Base-by-base conservation (phyloP, 2,888 invertebrate species). In the Drosophila cracens region DNA sequence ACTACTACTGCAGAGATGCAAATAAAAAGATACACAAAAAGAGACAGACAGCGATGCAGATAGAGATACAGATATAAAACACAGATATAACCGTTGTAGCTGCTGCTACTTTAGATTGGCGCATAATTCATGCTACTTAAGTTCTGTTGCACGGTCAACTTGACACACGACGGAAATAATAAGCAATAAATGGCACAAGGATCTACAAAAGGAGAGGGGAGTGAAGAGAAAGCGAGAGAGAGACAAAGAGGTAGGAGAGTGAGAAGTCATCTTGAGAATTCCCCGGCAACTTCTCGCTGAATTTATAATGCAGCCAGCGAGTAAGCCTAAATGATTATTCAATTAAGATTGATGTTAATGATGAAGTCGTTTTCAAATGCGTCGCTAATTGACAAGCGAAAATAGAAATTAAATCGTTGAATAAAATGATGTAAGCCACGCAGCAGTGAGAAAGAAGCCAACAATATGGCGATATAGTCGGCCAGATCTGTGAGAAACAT, bases 71-170 rank as follows among this genome's bases (percentile, higher is more conserved):
- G 63, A 76, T 68, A 65, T 61, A 77, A 54, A 27, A 67, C 63
- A 65, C 68, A 80, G 53, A 52, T 51, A 65, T 68, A 63, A 66
- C 66, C 48, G 65, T 73, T 79, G 60, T 69, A 69, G 75, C 53
- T 68, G 61, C 56, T 52, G 59, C 57, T 53, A 46, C 74, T 70
- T 56, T 34, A 54, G 70, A 52, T 76, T 87, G 74, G 72, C 79
- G 67, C 85, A 87, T 89, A 89, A 87, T 85, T 89, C 75, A 78
- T 71, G 71, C 82, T 84, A 89, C 87, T 89, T 86, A 87, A 89
- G 78, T 72, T 70, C 51, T 83, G 78, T 74, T 78, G 67, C 86
- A 76, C 86, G 76, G 87, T 76, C 86, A 74, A 65, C 64, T 70
- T 73, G 72, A 83, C 72, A 79, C 40, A 54, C 34, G 54, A 53